Conservation (phyloP, 2,888 invertebrate genomes). For the Meteorus cinctellus region DNA sequence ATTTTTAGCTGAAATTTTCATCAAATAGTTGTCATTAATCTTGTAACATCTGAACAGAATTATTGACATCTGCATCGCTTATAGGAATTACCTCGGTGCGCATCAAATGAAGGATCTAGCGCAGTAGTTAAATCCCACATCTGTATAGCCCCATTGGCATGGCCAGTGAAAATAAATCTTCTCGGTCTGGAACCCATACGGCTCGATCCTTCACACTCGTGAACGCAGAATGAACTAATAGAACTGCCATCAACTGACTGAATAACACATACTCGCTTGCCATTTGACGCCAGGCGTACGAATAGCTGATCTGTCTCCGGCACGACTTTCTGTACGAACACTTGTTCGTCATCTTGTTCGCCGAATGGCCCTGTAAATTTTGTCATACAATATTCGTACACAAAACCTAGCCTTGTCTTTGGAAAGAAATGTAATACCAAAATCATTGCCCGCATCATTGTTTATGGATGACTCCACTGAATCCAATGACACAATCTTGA, state of each 20-base stretch:
- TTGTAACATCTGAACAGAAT: neutral
- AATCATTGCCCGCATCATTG: conserved; percentile 79
- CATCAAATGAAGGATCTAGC: conserved; percentile 81
- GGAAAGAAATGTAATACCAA: conserved; percentile 63
- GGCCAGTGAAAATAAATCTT: conserved; percentile 92
- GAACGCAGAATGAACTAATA: conserved; percentile 96
- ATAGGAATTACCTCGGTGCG: conserved; percentile 72
- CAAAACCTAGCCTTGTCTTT: neutral
- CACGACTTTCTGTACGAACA: conserved; percentile 98
- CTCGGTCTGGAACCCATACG: conserved; percentile 92
- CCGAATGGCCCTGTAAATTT: conserved; percentile 88
- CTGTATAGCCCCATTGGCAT: conserved; percentile 93
- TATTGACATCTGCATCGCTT: neutral
- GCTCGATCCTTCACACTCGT: conserved; percentile 97
- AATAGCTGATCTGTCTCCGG: conserved; percentile 97
- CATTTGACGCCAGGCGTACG: conserved; percentile 95
- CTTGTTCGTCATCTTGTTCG: conserved; percentile 98
- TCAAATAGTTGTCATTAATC: neutral
- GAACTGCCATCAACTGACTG: conserved; percentile 94
- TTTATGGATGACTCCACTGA: conserved; percentile 80
- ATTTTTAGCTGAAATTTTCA: conserved; percentile 73
- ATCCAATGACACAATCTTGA: conserved; percentile 92
- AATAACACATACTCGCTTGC: conserved; percentile 95
- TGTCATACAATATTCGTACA: no score
- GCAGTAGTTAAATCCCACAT: conserved; percentile 99